Base-by-base conservation (phyloP, 2,113 vertebrate species). In the Oxyura jamaicensis region DNA sequence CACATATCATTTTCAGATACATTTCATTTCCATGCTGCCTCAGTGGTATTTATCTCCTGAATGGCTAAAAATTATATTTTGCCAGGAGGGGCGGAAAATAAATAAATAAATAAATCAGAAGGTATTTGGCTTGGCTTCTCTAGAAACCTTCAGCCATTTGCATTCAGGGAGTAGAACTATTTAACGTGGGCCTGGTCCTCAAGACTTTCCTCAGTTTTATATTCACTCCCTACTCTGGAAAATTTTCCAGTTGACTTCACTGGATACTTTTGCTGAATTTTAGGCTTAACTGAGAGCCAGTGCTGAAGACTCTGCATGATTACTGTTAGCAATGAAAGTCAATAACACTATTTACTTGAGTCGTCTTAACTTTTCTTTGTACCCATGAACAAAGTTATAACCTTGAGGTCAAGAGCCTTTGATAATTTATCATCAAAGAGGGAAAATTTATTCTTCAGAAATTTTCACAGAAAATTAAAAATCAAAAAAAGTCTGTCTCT, bases 111-210 rank as follows among this genome's bases (percentile, higher is more conserved):
- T 62, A 53, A 52, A 8, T 62, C 25, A 79, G 36, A 58, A 81
- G 12, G 13, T 69, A 77, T 92, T 96, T 94, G 46, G 63, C 78
- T 94, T 97, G 91, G 83, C 81, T 93, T 91, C 77, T 83, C 26
- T 83, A 89, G 71, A 95, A 88, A 63, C 41, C 26, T 85, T 93
- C 81, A 83, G 74, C 74, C 96, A 58, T 94, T 94, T 93, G 68
- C 72, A 60, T 86, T 94, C 92, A 88, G 39, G 42, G 60, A 90
- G 52, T 31, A 95, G 39, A 90, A 56, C 48, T 94, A 86, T 83
- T 94, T 88, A 81, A 88, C 0, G 1, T 66, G 52, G 88, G 86
- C 23, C 76, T 75, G 29, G 35, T 92, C 73, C 44, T 88, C 5
- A 3, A 90, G 82, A 74, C 60, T 62, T 29, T 78, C 35, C 35